These are phyloP conservation scores for Clostera curtula DNA, from an alignment of 2,888 invertebrate species.

Conservation along the genomic window DNA sequence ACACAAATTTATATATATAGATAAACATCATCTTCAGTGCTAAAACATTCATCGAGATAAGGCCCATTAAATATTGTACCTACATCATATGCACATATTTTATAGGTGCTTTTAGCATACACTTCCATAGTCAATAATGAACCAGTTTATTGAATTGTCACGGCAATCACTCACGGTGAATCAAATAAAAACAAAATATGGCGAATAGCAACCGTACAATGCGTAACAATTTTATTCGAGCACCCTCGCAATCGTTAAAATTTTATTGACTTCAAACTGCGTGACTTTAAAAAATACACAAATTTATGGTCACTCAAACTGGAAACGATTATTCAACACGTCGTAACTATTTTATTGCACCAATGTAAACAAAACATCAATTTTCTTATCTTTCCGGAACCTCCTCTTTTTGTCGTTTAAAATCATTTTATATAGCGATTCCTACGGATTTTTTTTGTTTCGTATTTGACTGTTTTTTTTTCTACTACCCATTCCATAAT, in stretches of 20 bases:
- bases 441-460: too few relatives aligned
- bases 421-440: too few relatives aligned
- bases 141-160: constrained; percentile 7
- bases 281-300: constrained; percentile 72
- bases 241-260: constrained; percentile 68
- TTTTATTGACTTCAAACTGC: constrained; percentile 71
- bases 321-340: constrained; percentile 72
- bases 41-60: too few relatives aligned
- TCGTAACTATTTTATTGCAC: constrained; percentile 71
- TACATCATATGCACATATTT: too few relatives aligned
- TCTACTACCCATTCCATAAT: too few relatives aligned
- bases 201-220: constrained; percentile 36
- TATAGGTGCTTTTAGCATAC: too few relatives aligned
- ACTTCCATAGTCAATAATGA: constrained; percentile 8
- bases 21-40: too few relatives aligned
- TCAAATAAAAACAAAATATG: constrained; percentile 25
- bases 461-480: too few relatives aligned
- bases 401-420: too few relatives aligned
- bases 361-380: constrained; percentile 67
- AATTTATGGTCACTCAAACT: constrained; percentile 72
- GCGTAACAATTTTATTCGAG: constrained; percentile 58
- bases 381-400: constrained; percentile 44
- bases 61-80: too few relatives aligned
- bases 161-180: constrained; percentile 12
- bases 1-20: too few relatives aligned